Base-by-base conservation (phyloP, 2,888 invertebrate genomes). In the Agonopterix subpropinquella region DNA sequence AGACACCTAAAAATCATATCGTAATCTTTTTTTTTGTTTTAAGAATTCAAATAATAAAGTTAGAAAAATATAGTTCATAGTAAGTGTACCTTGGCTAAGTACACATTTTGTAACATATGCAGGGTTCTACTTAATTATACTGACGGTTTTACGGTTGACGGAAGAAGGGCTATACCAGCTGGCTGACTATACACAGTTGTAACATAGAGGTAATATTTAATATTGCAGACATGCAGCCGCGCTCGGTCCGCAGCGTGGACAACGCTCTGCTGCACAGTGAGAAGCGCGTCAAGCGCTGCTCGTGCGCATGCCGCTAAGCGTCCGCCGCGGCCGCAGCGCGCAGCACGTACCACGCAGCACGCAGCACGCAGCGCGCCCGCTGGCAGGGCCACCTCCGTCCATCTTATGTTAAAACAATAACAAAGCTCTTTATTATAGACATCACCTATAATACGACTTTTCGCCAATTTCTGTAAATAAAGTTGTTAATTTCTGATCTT, bases 171-270 rank as follows among this genome's bases (percentile, higher is more conserved):
- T n/a, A n/a, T n/a, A n/a, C n/a, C n/a, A n/a, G n/a, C n/a, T n/a
- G n/a, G n/a, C n/a, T n/a, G n/a, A n/a, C n/a, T n/a, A n/a, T n/a
- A n/a, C n/a, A n/a, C n/a, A n/a, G n/a, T n/a, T n/a, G n/a, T n/a
- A n/a, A n/a, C n/a, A n/a, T n/a, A n/a, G n/a, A n/a, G n/a, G n/a
- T n/a, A 13, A 18, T 28, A 28, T 28, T 28, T 5, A n/a, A 39
- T 9, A 64, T 85, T 88, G 42, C 89, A 96, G 95, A 92, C 74
- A 92, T 96, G 70, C 95, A 95, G 77, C 95, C 95, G 51, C 92
- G 95, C 69, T 88, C 88, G 1, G 84, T 88, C 4, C 93, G 93
- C 65, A 92, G 91, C 70, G 89, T 90, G 15, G 90, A 91, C 70
- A 84, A 76, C 58, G 70, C 82, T 67, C 75, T 74, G 62, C 87